Evolutionary conservation across 2,797 vertebrate genomes (phyloP).

Genomic region (Mallotus villosus): DNA sequence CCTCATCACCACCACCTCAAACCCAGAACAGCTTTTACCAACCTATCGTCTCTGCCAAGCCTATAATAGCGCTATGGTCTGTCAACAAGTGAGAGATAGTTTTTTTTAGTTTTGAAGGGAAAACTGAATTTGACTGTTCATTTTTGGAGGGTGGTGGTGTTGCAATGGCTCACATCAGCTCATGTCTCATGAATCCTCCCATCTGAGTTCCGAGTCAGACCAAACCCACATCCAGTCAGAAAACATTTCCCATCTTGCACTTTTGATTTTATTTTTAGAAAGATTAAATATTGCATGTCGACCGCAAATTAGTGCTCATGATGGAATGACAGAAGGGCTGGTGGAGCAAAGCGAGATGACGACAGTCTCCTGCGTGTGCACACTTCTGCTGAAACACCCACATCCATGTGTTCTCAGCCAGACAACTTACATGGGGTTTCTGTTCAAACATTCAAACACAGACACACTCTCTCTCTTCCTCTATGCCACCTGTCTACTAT

Average conservation of each 20-base stretch:
- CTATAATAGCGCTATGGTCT: not conserved
- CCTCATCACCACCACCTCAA: not conserved
- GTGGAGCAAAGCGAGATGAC: not conserved
- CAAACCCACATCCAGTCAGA: conserved; percentile 14
- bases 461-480: conserved; percentile 20
- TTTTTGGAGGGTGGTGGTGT: not conserved
- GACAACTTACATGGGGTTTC: conserved; percentile 21
- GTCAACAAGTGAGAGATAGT: not conserved
- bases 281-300: conserved; percentile 34
- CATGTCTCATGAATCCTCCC: not conserved
- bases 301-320: conserved; percentile 2
- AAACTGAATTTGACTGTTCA: not conserved
- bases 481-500: conserved; percentile 31
- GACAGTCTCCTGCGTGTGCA: conserved; percentile 31
- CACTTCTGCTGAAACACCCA: conserved; percentile 24
- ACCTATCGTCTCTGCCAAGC: conserved; percentile 1
- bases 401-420: conserved; percentile 32
- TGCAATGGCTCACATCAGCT: not conserved
- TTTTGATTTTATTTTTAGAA: conserved; percentile 34
- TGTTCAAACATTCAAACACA: conserved; percentile 22
- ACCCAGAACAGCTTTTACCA: not conserved
- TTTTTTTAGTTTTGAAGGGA: conserved; percentile 12
- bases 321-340: conserved; percentile 7
- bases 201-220: not conserved
- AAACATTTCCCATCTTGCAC: conserved; percentile 29